Base-by-base conservation (phyloP, 2,797 vertebrate genomes). In the Gymnoscopelus microlampas region DNA sequence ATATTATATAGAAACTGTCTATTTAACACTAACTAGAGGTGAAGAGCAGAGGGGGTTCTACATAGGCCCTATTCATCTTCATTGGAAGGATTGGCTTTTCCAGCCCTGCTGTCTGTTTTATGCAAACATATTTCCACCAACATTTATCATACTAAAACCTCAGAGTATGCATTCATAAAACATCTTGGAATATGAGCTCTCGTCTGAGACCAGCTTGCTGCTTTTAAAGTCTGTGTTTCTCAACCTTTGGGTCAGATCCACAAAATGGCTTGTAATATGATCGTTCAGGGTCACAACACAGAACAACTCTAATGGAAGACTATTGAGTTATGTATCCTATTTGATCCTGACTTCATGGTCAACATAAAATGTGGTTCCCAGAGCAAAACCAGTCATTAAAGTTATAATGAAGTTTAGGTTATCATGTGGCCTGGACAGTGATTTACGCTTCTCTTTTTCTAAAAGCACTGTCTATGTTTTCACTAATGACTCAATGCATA, bases 21-120 rank as follows among this genome's bases (percentile, higher is more conserved):
- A 29, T 29, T 1, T 29, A 50, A 53, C 23, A 44, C 71, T 60
- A 35, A 75, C 66, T 19, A 62, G 67, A 73, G 74, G 76, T 47
- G 58, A 56, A 70, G 47, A 48, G 64, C 66, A 56, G 35, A 50
- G 80, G 60, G 24, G 59, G 74, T 78, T 85, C 51, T 44, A 44
- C 39, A 44, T 44, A 44, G 26, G 39, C 39, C 39, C 39, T 53
- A 57, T 63, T 61, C 26, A 53, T 32, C 39, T 68, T 47, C 54
- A 78, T 60, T 26, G 23, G 26, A 74, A 59, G 10, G 66, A 75
- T 63, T 77, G 60, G 49, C 24, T 81, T 49, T 71, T 44, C 39
- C 48, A 64, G 60, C 24, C 47, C 54, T 12, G 15, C 66, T 48
- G 57, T 10, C 61, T 29, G 44, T n/a, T 24, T 44, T 6, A 23